Base-by-base conservation (phyloP, 2,888 invertebrate species). In the Sphinx pinastri region DNA sequence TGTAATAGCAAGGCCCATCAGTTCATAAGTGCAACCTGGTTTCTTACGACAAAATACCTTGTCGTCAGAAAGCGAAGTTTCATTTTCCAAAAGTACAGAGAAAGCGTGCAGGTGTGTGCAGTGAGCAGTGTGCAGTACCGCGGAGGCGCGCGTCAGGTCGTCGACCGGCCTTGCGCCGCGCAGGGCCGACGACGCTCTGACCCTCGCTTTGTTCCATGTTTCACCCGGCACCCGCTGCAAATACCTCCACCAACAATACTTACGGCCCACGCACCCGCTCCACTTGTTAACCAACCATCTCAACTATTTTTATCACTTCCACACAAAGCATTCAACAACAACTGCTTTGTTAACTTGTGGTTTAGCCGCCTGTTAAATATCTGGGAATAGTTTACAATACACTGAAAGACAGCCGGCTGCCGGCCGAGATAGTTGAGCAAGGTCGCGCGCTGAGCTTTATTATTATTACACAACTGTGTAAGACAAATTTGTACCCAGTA, bases 161-260 rank as follows among this genome's bases (percentile, higher is more conserved):
- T 79, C 89, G 93, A 91, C 93, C 93, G 93, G 89, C 93, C 93
- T 94, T 94, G 93, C 92, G 87, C 88, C 79, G 87, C 88, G 87
- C 88, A 86, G 86, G 87, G 89, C 90, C 89, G 85, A 78, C 83
- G 84, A 76, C 80, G 79, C 79, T 80, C 77, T 89, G 89, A 90
- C 91, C 91, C 91, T 86, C 80, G 88, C 87, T 89, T 89, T 90
- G 89, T 90, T 88, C 87, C 82, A 79, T 77, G 80, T 79, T 80
- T 81, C 80, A 77, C 78, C 79, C 83, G 81, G 71, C 79, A 76
- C 81, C 78, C 76, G 71, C 74, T 77, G 77, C 81, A 75, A 81
- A 77, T 75, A 81, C 81, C 74, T 76, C 77, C 73, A 76, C 78
- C 77, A 79, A 78, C 77, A 74, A 72, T 76, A 78, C 78, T 78